Base-by-base conservation (phyloP, 1,140 invertebrate species). In the Ceratina calcarata region DNA sequence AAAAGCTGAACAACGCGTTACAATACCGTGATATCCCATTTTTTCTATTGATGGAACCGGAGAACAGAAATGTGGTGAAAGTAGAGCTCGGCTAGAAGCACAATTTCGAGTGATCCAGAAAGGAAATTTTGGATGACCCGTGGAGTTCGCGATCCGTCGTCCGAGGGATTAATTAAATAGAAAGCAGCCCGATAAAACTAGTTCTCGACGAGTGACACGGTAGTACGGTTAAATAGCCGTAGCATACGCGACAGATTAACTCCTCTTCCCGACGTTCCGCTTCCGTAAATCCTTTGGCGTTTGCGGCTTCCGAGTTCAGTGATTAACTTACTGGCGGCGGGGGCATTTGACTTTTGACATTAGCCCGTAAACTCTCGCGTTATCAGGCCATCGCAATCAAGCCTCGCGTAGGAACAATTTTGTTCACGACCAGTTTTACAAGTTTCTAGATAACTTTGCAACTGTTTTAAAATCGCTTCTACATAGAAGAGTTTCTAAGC, bases 211-310 rank as follows among this genome's bases (percentile, higher is more conserved):
- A 6, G 8, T 62, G 57, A 45, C 37, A 10, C 37, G 37, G 37
- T 45, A 45, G 37, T 57, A 57, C 68, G 68, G 64, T 79, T 66
- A 74, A 73, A 66, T 51, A 74, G 24, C 53, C 70, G 16, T 67
- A 1, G n/a, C 53, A 61, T 58, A 74, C 62, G 62, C 37, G 77
- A 58, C 69, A 66, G 53, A 67, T 74, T 61, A 78, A 78, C 32
- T 55, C 51, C 49, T 65, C 78, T 61, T 58, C 66, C n/a, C 18
- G n/a, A 49, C 32, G 20, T 79, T 60, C 62, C 62, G 53, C 20
- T 60, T 53, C 61, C 62, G 62, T 32, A 53, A 58, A 67, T 67
- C 70, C 53, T 79, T 79, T 60, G 70, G 27, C 69, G 51, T 73
- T 20, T 22, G 51, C 49, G 32, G 49, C 22, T 49, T 58, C 37